Evolutionary conservation across 2,888 invertebrate genomes (phyloP).

Genomic region (Chloroclysta siterata): DNA sequence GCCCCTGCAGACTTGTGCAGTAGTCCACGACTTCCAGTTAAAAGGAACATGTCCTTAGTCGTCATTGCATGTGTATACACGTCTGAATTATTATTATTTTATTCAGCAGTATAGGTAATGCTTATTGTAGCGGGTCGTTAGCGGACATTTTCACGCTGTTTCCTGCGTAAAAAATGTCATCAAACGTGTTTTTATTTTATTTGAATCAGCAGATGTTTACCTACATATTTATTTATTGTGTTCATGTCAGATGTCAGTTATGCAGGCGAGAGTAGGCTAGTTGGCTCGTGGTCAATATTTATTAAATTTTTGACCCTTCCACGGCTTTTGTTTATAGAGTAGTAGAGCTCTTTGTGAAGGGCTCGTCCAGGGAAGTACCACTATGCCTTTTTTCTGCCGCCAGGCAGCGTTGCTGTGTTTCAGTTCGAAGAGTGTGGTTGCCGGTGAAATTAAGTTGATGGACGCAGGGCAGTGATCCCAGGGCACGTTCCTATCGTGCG

Average conservation of each 20-base stretch:
- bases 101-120: background rate
- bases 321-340: background rate
- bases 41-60: background rate
- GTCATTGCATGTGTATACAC: background rate
- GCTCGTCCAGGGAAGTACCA: too few relatives aligned
- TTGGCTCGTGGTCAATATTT: background rate
- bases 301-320: background rate
- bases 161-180: constrained; percentile 5
- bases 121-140: constrained; percentile 8
- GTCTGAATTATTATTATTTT: constrained; percentile 3
- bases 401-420: too few relatives aligned
- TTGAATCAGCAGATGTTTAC: constrained; percentile 12
- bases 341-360: too few relatives aligned
- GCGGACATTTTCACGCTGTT: constrained; percentile 23
- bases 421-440: too few relatives aligned
- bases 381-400: too few relatives aligned
- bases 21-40: background rate
- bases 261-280: background rate
- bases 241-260: constrained; percentile 1
- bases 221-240: background rate
- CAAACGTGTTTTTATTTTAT: background rate
- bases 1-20: too few relatives aligned
- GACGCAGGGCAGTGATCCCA: too few relatives aligned
- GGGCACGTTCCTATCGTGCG: too few relatives aligned
- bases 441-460: too few relatives aligned